Evolutionary conservation across 2,888 invertebrate species (phyloP).

Genomic region (Dromius quadrimaculatus): DNA sequence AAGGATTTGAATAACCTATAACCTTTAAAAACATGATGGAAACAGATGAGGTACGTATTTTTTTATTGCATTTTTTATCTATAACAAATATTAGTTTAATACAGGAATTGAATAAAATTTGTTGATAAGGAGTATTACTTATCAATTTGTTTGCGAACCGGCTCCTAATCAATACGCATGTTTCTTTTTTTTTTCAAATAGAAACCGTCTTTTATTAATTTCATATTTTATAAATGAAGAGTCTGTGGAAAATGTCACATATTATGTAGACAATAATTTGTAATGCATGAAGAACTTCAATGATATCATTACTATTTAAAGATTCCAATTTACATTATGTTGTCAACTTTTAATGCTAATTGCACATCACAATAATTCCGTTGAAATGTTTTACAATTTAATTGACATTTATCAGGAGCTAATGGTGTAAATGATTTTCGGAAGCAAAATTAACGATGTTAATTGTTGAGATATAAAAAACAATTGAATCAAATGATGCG

Average conservation of each 20-base stretch:
- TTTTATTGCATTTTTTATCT: constrained; percentile 23
- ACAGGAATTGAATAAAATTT: not conserved
- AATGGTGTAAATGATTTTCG: not conserved
- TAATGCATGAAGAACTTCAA: constrained; percentile 35
- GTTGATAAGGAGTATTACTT: not conserved
- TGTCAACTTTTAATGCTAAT: constrained; percentile 24
- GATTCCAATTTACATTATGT: constrained; percentile 37
- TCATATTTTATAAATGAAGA: not conserved
- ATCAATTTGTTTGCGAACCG: not conserved
- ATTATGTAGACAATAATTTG: constrained; percentile 20
- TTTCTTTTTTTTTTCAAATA: too few relatives aligned
- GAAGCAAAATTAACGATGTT: not conserved
- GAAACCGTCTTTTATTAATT: not conserved
- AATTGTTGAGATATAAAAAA: not conserved
- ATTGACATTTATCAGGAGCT: constrained; percentile 16
- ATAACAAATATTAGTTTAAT: not conserved
- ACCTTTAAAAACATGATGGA: constrained; percentile 17
- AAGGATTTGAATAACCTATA: constrained; percentile 10
- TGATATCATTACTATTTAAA: constrained; percentile 51
- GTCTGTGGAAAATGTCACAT: not conserved
- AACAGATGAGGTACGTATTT: constrained; percentile 35
- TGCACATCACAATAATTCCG: not conserved
- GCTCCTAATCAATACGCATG: not conserved
- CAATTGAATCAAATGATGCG: not conserved
- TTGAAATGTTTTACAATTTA: constrained; percentile 1